phyloP scores from a whole-genome alignment of 2,888 invertebrate genomes.

The Osmoderma eremita region DNA sequence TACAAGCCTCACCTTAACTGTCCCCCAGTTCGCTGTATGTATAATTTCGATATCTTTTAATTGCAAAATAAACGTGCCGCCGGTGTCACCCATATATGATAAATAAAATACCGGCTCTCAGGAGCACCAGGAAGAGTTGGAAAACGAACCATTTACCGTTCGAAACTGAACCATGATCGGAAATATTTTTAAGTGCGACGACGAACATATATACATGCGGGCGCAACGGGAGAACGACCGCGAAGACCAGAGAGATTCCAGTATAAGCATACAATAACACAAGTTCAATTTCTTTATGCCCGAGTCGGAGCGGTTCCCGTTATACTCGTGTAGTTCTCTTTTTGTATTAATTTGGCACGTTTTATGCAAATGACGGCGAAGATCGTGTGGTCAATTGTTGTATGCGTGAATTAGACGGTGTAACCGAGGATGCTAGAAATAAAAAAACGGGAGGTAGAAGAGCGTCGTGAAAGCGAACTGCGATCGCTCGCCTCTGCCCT shows the following conservation, averaged over 20 bases:
- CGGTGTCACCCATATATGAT: conserved; percentile 16
- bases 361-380: conserved; percentile 51
- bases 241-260: conserved; percentile 43
- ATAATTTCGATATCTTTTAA: conserved; percentile 23
- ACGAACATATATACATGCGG: conserved; percentile 33
- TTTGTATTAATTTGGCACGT: conserved; percentile 57
- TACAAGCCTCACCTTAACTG: not conserved
- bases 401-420: conserved; percentile 44
- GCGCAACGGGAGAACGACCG: conserved; percentile 20
- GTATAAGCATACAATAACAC: conserved; percentile 60
- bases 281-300: conserved; percentile 53
- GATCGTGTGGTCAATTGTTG: conserved; percentile 49
- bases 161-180: conserved; percentile 27
- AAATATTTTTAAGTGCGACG: conserved; percentile 28
- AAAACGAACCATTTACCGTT: conserved; percentile 28
- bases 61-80: conserved; percentile 21
- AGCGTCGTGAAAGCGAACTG: conserved; percentile 11
- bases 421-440: conserved; percentile 10
- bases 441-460: not conserved
- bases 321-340: conserved; percentile 47
- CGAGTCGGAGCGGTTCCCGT: conserved; percentile 50
- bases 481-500: too few species aligned
- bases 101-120: conserved; percentile 14
- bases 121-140: not conserved
- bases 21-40: not conserved